Evolutionary conservation across 2,797 vertebrate genomes (phyloP), one percentile per base, ranked within the genome.

Genomic region (Paramormyrops hopkinsi): DNA sequence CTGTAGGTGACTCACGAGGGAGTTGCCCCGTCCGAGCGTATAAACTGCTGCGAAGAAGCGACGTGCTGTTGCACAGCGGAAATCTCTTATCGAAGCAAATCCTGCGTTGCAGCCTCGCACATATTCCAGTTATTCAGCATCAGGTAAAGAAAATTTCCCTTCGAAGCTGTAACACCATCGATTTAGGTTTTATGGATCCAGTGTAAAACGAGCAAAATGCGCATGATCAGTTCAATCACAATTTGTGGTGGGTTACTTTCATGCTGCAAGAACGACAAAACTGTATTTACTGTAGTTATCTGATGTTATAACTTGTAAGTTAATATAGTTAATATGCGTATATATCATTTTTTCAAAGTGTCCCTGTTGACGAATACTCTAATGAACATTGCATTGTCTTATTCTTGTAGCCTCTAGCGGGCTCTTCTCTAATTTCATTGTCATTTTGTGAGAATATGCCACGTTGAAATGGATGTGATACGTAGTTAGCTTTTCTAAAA

Each of bases 1-100:
- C 41, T 37, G 69, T 56, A 37, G 19, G 82, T 89, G 88, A 89
- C 88, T 89, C 88, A 89, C 37, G 62, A 54, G 89, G 89, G 89
- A 86, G 89, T 89, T 44, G 89, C 62, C 89, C 88, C 25, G 12
- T 29, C 48, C 44, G 59, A 17, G 29, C 11, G 25, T 46, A 86
- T 89, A 54, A 87, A 87, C 33, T 8, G 51, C 37, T 53, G 51
- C 51, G 50, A 19, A 87, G 48, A 8, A 69, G 76, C 79, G 54
- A 22, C 8, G 51, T 41, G 50, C 50, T 9, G 11, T 14, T 22
- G n/a, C 54, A 86, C n/a, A 12, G 37, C 19, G 22, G 22, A 41
- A 53, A 53, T 50, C 54, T 65, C 54, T 9, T 22, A 44, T 29
- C 41, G 56, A 62, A 86, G 56, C 82, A 69, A 25, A 51, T 69